A percentile compares a stretch with the other conserved stretches of the same genome.
Evolutionary conservation across 2,888 invertebrate species (phyloP).

Genomic region (Erpobdella octoculata): DNA sequence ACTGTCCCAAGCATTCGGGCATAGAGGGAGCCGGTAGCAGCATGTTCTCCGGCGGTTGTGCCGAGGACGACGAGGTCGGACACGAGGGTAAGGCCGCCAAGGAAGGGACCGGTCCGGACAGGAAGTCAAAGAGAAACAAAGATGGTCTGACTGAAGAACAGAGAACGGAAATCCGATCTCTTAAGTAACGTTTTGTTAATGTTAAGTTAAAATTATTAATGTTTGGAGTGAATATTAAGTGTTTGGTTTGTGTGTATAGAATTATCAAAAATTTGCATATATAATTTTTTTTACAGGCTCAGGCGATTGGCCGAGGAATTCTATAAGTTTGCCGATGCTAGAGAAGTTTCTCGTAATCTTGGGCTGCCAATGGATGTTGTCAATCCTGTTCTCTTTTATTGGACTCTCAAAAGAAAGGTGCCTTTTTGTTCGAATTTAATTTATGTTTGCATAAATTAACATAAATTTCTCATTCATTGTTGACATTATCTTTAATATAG

Average conservation of each 20-base stretch:
- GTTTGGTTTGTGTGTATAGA: too few species aligned
- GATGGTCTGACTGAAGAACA: slow-evolving; percentile 77
- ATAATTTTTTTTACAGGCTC: slow-evolving; percentile 57
- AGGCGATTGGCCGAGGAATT: slow-evolving; percentile 89
- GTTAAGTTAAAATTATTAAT: background rate
- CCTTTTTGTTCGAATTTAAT: too few species aligned
- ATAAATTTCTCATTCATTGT: too few species aligned
- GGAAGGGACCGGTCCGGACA: slow-evolving; percentile 28
- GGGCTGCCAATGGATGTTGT: slow-evolving; percentile 64
- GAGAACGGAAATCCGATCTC: slow-evolving; percentile 81
- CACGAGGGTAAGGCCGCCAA: background rate
- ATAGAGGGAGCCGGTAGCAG: slow-evolving; percentile 21
- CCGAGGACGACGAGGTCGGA: slow-evolving; percentile 43
- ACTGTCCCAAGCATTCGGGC: slow-evolving; percentile 84
- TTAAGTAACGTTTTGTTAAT: slow-evolving; percentile 4
- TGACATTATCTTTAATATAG: too few species aligned
- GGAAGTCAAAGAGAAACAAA: slow-evolving; percentile 59
- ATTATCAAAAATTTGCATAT: too few species aligned
- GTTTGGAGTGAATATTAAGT: background rate
- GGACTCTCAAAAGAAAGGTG: slow-evolving; percentile 79
- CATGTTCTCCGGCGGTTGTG: slow-evolving; percentile 50
- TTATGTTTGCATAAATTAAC: too few species aligned
- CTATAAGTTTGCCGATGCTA: slow-evolving; percentile 74
- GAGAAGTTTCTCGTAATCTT: slow-evolving; percentile 59
- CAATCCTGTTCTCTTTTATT: slow-evolving; percentile 82